A percentile compares a stretch with the other conserved stretches of the same genome.
These are phyloP conservation scores for Isurus oxyrinchus DNA, from an alignment of 2,113 vertebrate species.

Conservation along the genomic window DNA sequence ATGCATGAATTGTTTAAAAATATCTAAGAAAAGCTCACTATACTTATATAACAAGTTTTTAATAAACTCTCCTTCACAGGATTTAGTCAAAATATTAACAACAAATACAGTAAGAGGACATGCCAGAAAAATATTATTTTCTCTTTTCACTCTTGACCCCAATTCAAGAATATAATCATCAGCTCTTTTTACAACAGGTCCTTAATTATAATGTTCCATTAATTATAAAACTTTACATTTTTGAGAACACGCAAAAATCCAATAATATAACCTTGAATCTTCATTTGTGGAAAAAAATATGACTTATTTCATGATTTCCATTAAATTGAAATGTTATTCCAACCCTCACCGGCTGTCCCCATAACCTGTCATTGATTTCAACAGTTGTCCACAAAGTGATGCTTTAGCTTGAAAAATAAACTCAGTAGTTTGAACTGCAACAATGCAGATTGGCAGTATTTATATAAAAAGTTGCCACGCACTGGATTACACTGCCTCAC, in stretches of 20 bases:
- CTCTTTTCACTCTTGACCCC: neutral
- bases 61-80: constrained; percentile 20
- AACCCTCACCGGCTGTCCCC: neutral
- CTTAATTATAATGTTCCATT: neutral
- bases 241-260: neutral
- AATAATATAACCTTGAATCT: neutral
- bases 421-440: neutral
- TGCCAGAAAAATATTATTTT: constrained; percentile 28
- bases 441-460: neutral
- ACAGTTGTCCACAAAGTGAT: neutral
- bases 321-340: neutral
- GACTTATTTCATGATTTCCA: neutral
- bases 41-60: constrained; percentile 4
- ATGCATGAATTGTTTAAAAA: constrained; percentile 15
- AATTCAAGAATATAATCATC: constrained; percentile 18
- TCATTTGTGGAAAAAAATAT: neutral
- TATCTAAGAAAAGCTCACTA: constrained; percentile 14
- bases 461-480: neutral
- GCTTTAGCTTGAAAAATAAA: neutral
- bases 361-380: neutral
- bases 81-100: constrained; percentile 25
- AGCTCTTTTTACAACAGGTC: neutral
- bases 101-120: neutral
- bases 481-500: neutral
- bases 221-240: constrained; percentile 30